Percentiles rank a stretch among this genome's conserved stretches.
Conservation (phyloP, 2,888 invertebrate genomes). For the Empis livida region DNA sequence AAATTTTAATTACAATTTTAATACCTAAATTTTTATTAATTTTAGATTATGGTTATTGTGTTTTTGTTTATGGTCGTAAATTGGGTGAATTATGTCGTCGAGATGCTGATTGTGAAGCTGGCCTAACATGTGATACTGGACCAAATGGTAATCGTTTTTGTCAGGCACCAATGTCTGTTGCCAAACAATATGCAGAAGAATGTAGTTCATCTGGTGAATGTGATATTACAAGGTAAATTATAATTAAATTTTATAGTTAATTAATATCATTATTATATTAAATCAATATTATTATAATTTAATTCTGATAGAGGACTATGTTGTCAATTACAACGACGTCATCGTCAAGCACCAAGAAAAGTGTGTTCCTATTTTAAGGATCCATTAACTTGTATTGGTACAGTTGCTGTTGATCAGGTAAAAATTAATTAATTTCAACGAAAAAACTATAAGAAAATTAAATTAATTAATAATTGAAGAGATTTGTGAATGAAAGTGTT, state of each 20-base stretch:
- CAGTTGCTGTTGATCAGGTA: slow-evolving; percentile 54
- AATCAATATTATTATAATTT: neutral
- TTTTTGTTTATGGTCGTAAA: slow-evolving; percentile 58
- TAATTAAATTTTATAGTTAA: neutral
- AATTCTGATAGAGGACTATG: slow-evolving; percentile 53
- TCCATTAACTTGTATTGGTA: slow-evolving; percentile 74
- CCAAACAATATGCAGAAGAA: slow-evolving; percentile 74
- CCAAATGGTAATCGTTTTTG: slow-evolving; percentile 52
- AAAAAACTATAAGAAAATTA: too few relatives aligned
- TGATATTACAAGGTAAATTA: slow-evolving; percentile 48
- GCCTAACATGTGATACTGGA: slow-evolving; percentile 57
- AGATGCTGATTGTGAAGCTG: slow-evolving; percentile 75
- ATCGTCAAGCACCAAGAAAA: slow-evolving; percentile 73
- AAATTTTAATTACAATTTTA: too few relatives aligned
- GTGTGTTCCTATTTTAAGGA: slow-evolving; percentile 89
- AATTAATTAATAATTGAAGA: too few relatives aligned
- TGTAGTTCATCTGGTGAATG: slow-evolving; percentile 74
- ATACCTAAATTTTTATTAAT: slow-evolving; percentile 11
- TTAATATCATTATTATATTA: neutral
- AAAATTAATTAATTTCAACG: neutral
- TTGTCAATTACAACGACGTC: slow-evolving; percentile 75
- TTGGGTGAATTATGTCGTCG: slow-evolving; percentile 70
- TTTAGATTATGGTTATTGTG: slow-evolving; percentile 49
- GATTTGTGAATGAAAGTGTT: too few relatives aligned
- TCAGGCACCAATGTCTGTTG: slow-evolving; percentile 60